Percentiles rank a stretch among this genome's conserved stretches.
Evolutionary conservation across 2,888 invertebrate species (phyloP).

Genomic region (Steinernema scapterisci): DNA sequence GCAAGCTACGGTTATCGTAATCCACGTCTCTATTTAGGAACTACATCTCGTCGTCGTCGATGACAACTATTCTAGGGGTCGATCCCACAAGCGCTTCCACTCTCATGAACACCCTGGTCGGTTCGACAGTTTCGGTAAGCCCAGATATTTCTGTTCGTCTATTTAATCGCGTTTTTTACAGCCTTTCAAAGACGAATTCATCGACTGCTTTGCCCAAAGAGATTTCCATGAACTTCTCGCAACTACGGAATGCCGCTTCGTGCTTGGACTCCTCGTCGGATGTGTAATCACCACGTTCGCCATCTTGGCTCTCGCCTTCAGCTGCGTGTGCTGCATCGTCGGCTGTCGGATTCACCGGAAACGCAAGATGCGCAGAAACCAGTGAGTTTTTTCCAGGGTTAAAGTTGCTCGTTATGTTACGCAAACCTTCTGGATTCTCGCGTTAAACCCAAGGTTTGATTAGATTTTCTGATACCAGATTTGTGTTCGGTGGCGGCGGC

Average conservation of each 20-base stretch:
- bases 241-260: not conserved
- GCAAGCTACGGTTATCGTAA: no score
- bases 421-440: no score
- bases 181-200: not conserved
- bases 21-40: no score
- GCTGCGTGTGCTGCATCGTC: not conserved
- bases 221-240: not conserved
- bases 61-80: no score
- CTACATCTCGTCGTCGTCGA: no score
- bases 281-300: not conserved
- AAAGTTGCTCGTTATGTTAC: no score
- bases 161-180: not conserved
- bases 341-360: constrained; percentile 5
- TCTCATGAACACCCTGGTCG: not conserved
- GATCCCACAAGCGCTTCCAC: not conserved
- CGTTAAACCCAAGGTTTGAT: no score
- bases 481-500: no score
- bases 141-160: not conserved
- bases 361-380: constrained; percentile 21
- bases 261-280: constrained; percentile 1
- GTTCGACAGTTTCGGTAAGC: no score
- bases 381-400: not conserved
- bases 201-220: constrained; percentile 11
- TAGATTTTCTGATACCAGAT: no score
- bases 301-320: not conserved